Base-by-base conservation (phyloP, 2,888 invertebrate genomes). In the Holacanthella duospinosa region DNA sequence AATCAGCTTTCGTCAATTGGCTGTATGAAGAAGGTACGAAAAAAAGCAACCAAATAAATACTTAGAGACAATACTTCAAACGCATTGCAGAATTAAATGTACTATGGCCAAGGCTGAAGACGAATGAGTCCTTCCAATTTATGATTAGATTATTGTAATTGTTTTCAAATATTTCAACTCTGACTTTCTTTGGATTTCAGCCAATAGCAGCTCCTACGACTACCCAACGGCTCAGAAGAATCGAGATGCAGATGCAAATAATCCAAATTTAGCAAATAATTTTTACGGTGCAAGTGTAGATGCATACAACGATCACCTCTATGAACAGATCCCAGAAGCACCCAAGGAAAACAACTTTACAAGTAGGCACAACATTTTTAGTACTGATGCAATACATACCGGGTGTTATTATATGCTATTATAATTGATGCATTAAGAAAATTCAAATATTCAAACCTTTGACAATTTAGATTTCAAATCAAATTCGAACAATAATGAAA, bases 181-280 rank as follows among this genome's bases (percentile, higher is more conserved):
- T n/a, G n/a, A n/a, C 55, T 55, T 55, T 55, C n/a, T 29, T 4
- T 16, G 36, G 1, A 36, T 36, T 21, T 24, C 43, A 36, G 29
- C 2, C 29, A 25, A 2, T 36, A 29, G 21, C 59, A 59, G 59
- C 36, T 59, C 29, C 43, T 87, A 86, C 75, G 86, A 87, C 69
- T 82, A 83, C 29, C 69, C 64, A n/a, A 62, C 83, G 44, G 82
- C 84, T 58, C 81, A 83, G 1, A 76, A 93, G 77, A 92, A 92
- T 75, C 82, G 84, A 71, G 89, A 89, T 73, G 92, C 92, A 0
- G 92, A 93, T 76, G 80, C 85, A 29, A 88, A 88, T 12, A 93
- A 93, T 79, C 75, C 81, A 36, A 69, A 71, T 64, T 60, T 27
- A 60, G n/a, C n/a, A n/a, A n/a, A n/a, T n/a, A n/a, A n/a, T 21